Base-by-base conservation (phyloP, 2,888 invertebrate species). In the Nasonia oneida region DNA sequence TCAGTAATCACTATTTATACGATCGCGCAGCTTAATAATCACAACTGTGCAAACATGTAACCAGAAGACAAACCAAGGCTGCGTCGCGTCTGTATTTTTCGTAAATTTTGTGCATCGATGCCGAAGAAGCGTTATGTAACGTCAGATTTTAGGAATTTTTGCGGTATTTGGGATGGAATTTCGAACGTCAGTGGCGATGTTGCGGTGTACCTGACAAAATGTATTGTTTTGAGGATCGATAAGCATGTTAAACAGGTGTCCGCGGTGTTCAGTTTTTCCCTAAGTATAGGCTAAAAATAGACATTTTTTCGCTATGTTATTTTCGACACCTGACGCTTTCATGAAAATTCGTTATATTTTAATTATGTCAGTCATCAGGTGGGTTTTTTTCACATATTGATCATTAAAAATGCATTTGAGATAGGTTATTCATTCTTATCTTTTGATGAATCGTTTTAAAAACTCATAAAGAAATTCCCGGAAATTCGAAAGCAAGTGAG, bases 11-110 rank as follows among this genome's bases (percentile, higher is more conserved):
- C 67, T 47, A 67, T 47, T 67, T 67, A 67, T 79, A 79, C 78
- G 15, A 42, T 47, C n/a, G 42, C 33, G 29, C 29, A 14, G 18
- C 10, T 42, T 18, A 61, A 39, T 23, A 50, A 67, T 29, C 33
- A 33, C 78, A 79, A 39, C 67, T 79, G 78, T 67, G 29, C 67
- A 42, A 79, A 79, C 12, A 64, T 4, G 42, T 29, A 14, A 76
- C 57, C 15, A 14, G 12, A 23, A 33, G 37, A 37, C 2, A 8
- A 33, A n/a, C n/a, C 67, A 67, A 67, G 67, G 12, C 12, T 67
- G 12, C 23, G 14, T 12, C n/a, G 14, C 14, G 33, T 12, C n/a
- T 33, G 33, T 12, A 23, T 12, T 67, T 67, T n/a, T 67, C 23
- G 33, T 33, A 61, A 61, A n/a, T 61, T n/a, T 23, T n/a, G 4